phyloP scores from a whole-genome alignment of 1,140 invertebrate species.

The Cyclargus thomasi region DNA sequence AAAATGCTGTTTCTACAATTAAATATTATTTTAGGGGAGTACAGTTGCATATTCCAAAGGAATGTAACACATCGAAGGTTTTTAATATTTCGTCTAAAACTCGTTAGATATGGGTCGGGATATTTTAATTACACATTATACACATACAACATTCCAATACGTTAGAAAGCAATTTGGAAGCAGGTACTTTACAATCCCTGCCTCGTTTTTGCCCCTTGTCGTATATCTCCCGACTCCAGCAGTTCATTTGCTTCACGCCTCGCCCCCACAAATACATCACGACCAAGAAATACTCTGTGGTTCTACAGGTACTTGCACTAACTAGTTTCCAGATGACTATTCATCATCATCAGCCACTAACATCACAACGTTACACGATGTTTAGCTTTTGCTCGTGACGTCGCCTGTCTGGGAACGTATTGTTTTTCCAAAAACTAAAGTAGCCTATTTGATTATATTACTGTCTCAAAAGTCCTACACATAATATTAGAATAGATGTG shows the following conservation, averaged over 20 bases:
- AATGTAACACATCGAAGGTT: no score
- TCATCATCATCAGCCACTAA: not conserved
- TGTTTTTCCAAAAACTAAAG: no score
- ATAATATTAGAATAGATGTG: no score
- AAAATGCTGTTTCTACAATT: no score
- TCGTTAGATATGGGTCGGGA: no score
- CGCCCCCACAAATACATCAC: conserved; percentile 71
- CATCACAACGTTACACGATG: not conserved
- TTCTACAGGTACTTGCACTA: conserved; percentile 32
- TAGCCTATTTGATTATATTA: no score
- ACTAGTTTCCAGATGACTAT: conserved; percentile 12
- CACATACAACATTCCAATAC: not conserved
- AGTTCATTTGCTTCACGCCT: conserved; percentile 71
- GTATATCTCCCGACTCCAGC: conserved; percentile 58
- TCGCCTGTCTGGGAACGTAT: no score
- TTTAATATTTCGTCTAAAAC: not conserved
- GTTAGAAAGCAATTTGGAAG: not conserved
- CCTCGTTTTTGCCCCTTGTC: conserved; percentile 37
- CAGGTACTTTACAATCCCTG: not conserved
- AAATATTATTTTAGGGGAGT: no score
- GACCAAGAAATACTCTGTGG: conserved; percentile 41
- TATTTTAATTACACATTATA: no score
- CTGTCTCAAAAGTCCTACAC: no score
- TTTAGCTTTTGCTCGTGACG: no score
- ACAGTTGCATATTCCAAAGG: no score